Evolutionary conservation across 2,888 invertebrate genomes (phyloP).

Genomic region (Rugalucina vietnamica): DNA sequence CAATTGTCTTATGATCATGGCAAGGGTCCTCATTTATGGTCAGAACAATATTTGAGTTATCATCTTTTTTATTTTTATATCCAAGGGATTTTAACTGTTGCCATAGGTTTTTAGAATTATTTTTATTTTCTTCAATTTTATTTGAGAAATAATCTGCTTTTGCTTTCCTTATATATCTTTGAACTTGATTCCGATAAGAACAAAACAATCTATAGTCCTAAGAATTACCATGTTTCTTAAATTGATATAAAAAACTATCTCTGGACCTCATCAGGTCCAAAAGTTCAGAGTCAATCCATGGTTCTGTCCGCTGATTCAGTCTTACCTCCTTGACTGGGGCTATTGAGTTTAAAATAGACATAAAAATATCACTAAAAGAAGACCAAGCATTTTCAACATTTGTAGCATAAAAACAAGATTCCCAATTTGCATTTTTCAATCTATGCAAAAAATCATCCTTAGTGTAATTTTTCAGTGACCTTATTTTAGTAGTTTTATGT

Average conservation of each 20-base stretch:
- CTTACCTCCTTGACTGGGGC: constrained; percentile 23
- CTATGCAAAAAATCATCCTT: constrained; percentile 7
- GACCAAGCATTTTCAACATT: constrained; percentile 4
- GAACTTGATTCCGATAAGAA: background rate
- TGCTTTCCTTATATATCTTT: background rate
- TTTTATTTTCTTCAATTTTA: constrained; percentile 8
- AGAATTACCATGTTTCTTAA: background rate
- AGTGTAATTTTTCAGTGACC: constrained; percentile 18
- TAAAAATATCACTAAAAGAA: constrained; percentile 15
- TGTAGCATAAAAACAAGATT: background rate
- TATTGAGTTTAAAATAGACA: background rate
- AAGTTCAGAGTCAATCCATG: constrained; percentile 7
- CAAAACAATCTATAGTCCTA: background rate
- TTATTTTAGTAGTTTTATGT: constrained; percentile 3
- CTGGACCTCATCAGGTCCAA: background rate
- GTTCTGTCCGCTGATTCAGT: constrained; percentile 10
- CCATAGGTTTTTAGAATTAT: background rate
- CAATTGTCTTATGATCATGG: constrained; percentile 3
- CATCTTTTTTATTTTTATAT: constrained; percentile 1
- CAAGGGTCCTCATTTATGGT: background rate
- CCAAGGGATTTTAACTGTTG: background rate
- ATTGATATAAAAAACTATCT: background rate
- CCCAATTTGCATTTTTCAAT: constrained; percentile 1
- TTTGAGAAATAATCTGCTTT: background rate
- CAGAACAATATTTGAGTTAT: constrained; percentile 9